Evolutionary conservation across 2,113 vertebrate genomes (phyloP).

Genomic region (Saccopteryx bilineata): DNA sequence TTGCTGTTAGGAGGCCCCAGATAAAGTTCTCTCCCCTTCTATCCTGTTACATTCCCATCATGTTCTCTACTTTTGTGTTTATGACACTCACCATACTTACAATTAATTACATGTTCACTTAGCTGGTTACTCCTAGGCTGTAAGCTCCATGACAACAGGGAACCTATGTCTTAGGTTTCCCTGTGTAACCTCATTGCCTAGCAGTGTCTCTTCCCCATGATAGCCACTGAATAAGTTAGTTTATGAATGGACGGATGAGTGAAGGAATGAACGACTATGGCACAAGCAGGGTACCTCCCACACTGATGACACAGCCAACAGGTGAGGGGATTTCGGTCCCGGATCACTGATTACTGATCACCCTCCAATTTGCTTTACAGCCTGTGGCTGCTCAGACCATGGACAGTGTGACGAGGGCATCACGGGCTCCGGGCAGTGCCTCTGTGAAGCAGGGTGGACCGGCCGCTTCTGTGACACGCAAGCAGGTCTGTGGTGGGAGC

Average conservation of each 20-base stretch:
- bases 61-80: not conserved
- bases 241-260: not conserved
- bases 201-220: no score
- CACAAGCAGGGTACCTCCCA: not conserved
- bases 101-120: fast-evolving
- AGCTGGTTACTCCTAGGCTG: not conserved
- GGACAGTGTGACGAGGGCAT: constrained; percentile 92
- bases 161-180: not conserved
- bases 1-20: not conserved
- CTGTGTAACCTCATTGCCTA: not conserved
- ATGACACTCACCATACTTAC: no score
- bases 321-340: not conserved
- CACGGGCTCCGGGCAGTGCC: constrained; percentile 91
- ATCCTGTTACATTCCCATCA: not conserved
- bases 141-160: not conserved
- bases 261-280: not conserved
- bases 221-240: no score
- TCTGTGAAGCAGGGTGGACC: constrained; percentile 94
- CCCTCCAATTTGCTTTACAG: constrained; percentile 82
- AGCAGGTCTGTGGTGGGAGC: constrained; percentile 88
- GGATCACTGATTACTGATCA: fast-evolving
- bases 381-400: constrained; percentile 92
- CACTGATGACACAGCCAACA: fast-evolving
- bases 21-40: not conserved
- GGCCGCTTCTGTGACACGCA: constrained; percentile 91